Evolutionary conservation across 1,140 invertebrate genomes (phyloP).

Genomic region (Argopecten irradians): DNA sequence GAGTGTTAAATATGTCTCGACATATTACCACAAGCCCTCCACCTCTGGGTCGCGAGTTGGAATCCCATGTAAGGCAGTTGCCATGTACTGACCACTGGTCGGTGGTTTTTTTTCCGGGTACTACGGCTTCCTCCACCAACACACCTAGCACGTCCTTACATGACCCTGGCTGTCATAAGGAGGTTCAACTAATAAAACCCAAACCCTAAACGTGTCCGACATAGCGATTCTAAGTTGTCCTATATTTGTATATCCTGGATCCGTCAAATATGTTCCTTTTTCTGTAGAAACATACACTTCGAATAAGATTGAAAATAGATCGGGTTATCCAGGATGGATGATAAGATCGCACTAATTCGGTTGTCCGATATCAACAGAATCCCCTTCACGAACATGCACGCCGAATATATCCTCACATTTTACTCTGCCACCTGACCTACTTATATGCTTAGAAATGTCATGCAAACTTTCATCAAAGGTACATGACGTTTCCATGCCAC

Average conservation of each 20-base stretch:
- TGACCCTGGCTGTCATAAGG: too few species aligned
- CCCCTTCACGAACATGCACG: slow-evolving; percentile 33
- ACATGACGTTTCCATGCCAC: slow-evolving; percentile 29
- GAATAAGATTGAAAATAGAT: slow-evolving; percentile 24
- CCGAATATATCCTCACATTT: slow-evolving; percentile 30
- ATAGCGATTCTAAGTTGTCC: slow-evolving; percentile 37
- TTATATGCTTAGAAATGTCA: slow-evolving; percentile 11
- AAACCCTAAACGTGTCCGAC: too few species aligned
- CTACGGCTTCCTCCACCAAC: too few species aligned
- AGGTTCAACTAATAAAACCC: too few species aligned
- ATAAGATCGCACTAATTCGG: too few species aligned
- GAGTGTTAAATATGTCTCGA: too few species aligned
- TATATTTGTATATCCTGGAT: slow-evolving; percentile 18
- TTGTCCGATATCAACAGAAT: background rate
- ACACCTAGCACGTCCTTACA: too few species aligned
- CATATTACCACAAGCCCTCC: too few species aligned
- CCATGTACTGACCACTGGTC: too few species aligned
- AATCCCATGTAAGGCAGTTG: too few species aligned
- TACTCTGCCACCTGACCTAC: background rate
- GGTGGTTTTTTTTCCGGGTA: too few species aligned
- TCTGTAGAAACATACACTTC: slow-evolving; percentile 29
- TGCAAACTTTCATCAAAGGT: slow-evolving; percentile 29
- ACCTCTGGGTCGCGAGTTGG: too few species aligned
- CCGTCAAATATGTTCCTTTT: slow-evolving; percentile 18
- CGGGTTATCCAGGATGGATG: background rate